phyloP scores from a whole-genome alignment of 2,113 vertebrate genomes.

The Girardinichthys multiradiatus region DNA sequence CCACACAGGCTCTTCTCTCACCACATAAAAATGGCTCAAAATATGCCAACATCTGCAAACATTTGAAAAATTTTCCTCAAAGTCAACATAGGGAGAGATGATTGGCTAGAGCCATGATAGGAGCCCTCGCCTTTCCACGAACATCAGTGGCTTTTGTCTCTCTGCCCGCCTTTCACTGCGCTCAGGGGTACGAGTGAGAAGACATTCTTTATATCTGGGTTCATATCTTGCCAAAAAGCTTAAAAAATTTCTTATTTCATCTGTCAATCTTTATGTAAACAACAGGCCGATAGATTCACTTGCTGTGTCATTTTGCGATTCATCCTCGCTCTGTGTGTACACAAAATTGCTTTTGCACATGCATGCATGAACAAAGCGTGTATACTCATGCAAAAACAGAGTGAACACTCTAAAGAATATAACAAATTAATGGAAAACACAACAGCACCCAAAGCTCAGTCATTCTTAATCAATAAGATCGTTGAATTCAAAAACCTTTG shows the following conservation, averaged over 20 bases:
- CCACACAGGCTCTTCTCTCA: conserved; percentile 71
- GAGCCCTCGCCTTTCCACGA: conserved; percentile 46
- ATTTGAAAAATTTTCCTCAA: conserved; percentile 82
- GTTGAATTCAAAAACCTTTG: neutral
- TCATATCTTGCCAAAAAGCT: conserved; percentile 41
- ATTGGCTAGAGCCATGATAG: conserved; percentile 64
- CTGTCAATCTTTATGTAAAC: conserved; percentile 43
- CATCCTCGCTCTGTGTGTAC: neutral
- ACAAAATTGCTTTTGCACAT: neutral
- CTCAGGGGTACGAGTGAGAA: conserved; percentile 43
- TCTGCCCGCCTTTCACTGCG: conserved; percentile 47
- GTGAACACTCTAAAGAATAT: neutral
- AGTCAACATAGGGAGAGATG: conserved; percentile 66
- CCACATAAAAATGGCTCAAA: conserved; percentile 78
- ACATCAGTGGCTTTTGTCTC: conserved; percentile 58
- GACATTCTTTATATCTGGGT: conserved; percentile 46
- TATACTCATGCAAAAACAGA: neutral
- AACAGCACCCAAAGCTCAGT: neutral
- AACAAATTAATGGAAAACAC: neutral
- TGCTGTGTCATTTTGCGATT: conserved; percentile 27
- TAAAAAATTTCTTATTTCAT: conserved; percentile 47
- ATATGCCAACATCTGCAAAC: conserved; percentile 84
- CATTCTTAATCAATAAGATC: neutral
- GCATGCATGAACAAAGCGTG: neutral
- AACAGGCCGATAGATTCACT: conserved; percentile 38